A percentile compares a stretch with the other conserved stretches of the same genome.
Evolutionary conservation across 2,888 invertebrate species (phyloP).

Genomic region (Stramonita haemastoma): DNA sequence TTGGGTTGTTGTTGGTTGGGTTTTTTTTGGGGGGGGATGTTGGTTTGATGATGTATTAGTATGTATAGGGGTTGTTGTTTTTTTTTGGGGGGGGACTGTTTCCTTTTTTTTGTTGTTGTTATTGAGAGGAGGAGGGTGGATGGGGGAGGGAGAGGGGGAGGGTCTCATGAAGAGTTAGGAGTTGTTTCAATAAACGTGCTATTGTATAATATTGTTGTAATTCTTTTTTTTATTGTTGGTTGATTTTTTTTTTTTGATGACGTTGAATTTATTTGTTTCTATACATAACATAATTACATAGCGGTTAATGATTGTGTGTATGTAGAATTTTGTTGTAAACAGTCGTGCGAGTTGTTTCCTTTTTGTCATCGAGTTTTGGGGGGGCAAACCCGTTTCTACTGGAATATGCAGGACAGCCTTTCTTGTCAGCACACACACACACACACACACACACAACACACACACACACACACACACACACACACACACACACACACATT

Average conservation of each 20-base stretch:
- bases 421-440: no score
- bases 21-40: neutral
- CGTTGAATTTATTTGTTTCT: neutral
- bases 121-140: neutral
- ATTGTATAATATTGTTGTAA: neutral
- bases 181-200: no score
- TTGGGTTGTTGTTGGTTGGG: neutral
- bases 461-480: no score
- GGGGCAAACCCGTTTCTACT: no score
- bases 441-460: no score
- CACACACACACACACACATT: no score
- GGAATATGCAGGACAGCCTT: no score
- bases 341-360: no score
- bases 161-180: no score
- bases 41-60: neutral
- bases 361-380: no score
- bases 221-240: neutral
- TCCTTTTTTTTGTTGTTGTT: neutral
- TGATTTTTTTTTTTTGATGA: neutral
- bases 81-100: neutral
- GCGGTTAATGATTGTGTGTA: no score
- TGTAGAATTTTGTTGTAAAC: no score
- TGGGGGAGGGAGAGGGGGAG: neutral
- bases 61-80: neutral
- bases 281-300: neutral